Evolutionary conservation across 2,888 invertebrate genomes (phyloP).

Genomic region (Anodontia alba): DNA sequence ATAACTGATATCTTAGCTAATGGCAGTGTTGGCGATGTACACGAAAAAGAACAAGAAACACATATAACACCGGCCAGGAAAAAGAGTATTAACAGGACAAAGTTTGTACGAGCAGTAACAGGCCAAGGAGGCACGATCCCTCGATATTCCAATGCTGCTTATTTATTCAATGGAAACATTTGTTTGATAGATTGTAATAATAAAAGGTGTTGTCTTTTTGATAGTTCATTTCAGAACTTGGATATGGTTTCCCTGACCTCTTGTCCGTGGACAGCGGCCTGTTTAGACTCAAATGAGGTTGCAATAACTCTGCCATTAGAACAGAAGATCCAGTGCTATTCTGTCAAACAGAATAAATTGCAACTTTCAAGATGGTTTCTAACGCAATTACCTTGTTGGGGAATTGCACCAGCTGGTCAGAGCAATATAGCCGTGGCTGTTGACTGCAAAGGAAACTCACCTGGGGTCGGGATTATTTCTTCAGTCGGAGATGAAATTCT

Average conservation of each 20-base stretch:
- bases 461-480: neutral
- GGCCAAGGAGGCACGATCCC: neutral
- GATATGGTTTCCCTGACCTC: neutral
- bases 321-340: neutral
- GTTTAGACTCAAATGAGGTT: neutral
- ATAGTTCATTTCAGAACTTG: neutral
- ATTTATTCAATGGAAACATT: neutral
- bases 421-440: neutral
- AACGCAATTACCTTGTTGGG: neutral
- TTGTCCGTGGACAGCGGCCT: neutral
- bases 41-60: neutral
- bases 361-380: neutral
- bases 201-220: neutral
- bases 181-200: neutral
- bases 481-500: neutral
- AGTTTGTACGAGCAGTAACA: neutral
- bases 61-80: neutral
- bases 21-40: neutral
- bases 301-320: neutral
- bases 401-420: neutral
- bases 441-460: neutral
- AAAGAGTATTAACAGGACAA: neutral
- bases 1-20: neutral
- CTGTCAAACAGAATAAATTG: neutral
- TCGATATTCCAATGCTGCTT: conserved; percentile 1